A percentile compares a stretch with the other conserved stretches of the same genome.
These are phyloP conservation scores for Cyprinus carpio DNA, from an alignment of 2,113 vertebrate genomes.

Conservation along the genomic window DNA sequence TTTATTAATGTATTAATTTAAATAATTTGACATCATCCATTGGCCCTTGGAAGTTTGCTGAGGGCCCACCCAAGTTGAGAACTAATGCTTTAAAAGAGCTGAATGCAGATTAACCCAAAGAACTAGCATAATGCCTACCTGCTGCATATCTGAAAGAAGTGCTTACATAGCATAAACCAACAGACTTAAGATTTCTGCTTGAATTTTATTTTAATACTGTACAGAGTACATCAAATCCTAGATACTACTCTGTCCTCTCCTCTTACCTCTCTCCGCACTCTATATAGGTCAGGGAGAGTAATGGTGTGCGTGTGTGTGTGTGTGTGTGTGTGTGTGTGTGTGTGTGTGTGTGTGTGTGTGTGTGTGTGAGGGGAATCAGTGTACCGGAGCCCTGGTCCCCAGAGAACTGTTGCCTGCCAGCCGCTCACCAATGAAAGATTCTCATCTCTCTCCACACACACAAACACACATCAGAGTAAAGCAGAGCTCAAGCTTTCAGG, in stretches of 20 bases:
- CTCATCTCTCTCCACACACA: conserved; percentile 36
- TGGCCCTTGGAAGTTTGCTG: not conserved
- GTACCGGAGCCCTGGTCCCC: conserved; percentile 56
- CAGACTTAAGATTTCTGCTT: not conserved
- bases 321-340: conserved; percentile 29
- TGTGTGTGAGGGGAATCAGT: conserved; percentile 43
- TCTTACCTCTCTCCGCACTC: conserved; percentile 39
- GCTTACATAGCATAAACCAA: conserved; percentile 3
- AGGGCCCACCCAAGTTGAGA: not conserved
- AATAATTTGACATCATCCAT: not conserved
- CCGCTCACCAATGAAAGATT: conserved; percentile 52
- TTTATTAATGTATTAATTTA: not conserved
- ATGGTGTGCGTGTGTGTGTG: conserved; percentile 35
- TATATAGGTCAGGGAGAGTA: conserved; percentile 61
- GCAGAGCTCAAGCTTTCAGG: conserved; percentile 32
- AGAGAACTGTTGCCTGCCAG: conserved; percentile 55
- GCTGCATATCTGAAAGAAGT: not conserved
- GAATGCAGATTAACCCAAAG: not conserved
- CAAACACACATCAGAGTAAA: conserved; percentile 35
- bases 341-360: conserved; percentile 34
- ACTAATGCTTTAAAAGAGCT: not conserved
- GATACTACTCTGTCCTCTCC: conserved; percentile 44
- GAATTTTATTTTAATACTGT: conserved; percentile 10
- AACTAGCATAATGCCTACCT: not conserved
- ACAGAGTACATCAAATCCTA: conserved; percentile 46